A percentile compares a stretch with the other conserved stretches of the same genome.
Conservation (phyloP, 2,888 invertebrate species). For the Callimorpha dominula region DNA sequence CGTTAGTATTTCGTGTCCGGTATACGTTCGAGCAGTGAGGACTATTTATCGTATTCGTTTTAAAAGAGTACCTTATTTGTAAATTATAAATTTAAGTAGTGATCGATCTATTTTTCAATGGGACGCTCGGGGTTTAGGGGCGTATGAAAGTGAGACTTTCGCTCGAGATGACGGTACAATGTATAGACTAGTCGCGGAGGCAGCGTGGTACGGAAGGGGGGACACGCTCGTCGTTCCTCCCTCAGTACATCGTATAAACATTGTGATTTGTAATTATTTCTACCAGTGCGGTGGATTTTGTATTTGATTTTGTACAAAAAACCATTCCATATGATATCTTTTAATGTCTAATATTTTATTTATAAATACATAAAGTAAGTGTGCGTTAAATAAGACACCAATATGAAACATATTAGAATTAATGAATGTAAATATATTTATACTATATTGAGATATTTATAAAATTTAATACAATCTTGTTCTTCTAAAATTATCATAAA, state of each 20-base stretch:
- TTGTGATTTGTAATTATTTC: constrained; percentile 80
- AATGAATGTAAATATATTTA: constrained; percentile 86
- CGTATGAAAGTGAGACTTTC: constrained; percentile 84
- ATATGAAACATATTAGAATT: constrained; percentile 82
- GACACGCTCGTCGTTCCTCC: constrained; percentile 46
- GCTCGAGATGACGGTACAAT: constrained; percentile 72
- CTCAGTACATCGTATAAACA: constrained; percentile 67
- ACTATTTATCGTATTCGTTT: constrained; percentile 80
- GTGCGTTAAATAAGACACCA: constrained; percentile 86
- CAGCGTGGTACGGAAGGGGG: constrained; percentile 47
- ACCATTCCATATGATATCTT: constrained; percentile 84
- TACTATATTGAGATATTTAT: constrained; percentile 86
- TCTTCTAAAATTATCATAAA: constrained; percentile 82
- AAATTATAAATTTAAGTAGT: constrained; percentile 85
- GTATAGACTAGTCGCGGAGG: constrained; percentile 80
- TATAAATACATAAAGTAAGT: constrained; percentile 77
- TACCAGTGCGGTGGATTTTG: constrained; percentile 78
- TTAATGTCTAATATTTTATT: constrained; percentile 82
- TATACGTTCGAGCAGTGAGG: constrained; percentile 66
- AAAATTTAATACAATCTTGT: constrained; percentile 85
- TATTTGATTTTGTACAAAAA: constrained; percentile 85
- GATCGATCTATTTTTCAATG: constrained; percentile 85
- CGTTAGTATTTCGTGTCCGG: constrained; percentile 64
- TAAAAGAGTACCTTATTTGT: constrained; percentile 85
- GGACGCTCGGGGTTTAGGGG: constrained; percentile 58